Evolutionary conservation across 1,140 invertebrate species (phyloP), one percentile per base, ranked within the genome.

Genomic region (Zeugodacus cucurbitae): DNA sequence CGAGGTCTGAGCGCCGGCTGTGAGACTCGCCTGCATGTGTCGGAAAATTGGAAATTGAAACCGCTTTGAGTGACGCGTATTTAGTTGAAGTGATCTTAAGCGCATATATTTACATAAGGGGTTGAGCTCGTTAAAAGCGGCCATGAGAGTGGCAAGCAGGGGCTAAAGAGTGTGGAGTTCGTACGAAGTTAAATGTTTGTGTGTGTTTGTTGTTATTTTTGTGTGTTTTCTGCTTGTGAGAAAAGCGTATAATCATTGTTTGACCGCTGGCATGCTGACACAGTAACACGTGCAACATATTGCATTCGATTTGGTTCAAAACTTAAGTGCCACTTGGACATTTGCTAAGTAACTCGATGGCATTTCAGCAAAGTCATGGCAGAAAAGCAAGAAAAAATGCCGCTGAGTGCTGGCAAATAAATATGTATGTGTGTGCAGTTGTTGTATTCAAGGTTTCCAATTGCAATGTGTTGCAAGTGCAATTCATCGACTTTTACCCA

Each of bases 231-330:
- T 29, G n/a, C 17, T 22, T 41, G 74, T 82, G 74, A 82, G 74
- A 82, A 82, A 82, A 82, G 74, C 74, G 41, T 14, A 82, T 82
- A 82, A 82, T 82, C 74, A 82, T 29, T 82, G 74, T 48, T 82
- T 82, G 74, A 82, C 74, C 74, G 74, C 74, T 82, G 74, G 48
- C 74, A 48, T 82, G 41, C 34, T 82, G 74, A 82, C 74, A 82
- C 37, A 48, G 74, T 48, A 82, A 82, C 37, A 82, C 44, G 74
- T 82, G 37, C 41, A 74, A 82, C 74, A 82, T 41, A 34, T 82
- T 82, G 41, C 74, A 48, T 34, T 82, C 44, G 22, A 82, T 8
- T 82, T 44, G 74, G 41, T 48, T 82, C n/a, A 29, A 54, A 82
- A 34, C 41, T 48, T 7, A 48, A 82, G 41, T 82, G 74, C 22